Evolutionary conservation across 1,140 invertebrate genomes (phyloP).

Genomic region (Philotrypesis tridentata): DNA sequence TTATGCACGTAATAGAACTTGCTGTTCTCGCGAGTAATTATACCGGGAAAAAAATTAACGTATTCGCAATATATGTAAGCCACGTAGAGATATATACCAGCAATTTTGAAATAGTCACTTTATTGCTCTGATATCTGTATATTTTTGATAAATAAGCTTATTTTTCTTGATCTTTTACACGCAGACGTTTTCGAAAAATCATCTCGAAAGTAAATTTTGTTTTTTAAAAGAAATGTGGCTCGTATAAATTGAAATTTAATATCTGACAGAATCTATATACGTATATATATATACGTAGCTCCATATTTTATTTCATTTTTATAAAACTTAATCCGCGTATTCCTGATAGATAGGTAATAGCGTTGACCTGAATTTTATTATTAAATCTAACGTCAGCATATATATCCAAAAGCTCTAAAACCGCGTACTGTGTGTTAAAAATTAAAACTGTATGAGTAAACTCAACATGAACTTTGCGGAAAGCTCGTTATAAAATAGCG

Average conservation of each 20-base stretch:
- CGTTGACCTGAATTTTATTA: background rate
- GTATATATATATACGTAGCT: background rate
- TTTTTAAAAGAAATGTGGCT: no score
- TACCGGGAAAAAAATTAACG: constrained; percentile 3
- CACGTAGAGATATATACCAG: no score
- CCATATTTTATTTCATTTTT: background rate
- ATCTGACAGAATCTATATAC: no score
- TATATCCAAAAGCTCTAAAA: background rate
- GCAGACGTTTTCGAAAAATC: background rate
- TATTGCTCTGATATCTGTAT: no score
- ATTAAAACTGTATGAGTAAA: background rate
- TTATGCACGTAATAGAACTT: background rate
- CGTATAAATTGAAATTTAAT: background rate
- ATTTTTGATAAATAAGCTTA: no score
- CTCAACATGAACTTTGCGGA: background rate
- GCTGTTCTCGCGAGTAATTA: background rate
- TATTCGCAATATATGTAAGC: background rate
- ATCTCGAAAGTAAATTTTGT: no score
- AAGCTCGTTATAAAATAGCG: background rate
- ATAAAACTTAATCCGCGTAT: background rate
- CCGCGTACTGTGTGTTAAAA: background rate
- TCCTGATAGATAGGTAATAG: background rate
- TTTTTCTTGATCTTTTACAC: no score
- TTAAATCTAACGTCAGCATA: background rate
- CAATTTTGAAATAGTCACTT: background rate